Percentiles rank a stretch among this genome's conserved stretches.
These are phyloP conservation scores for Heliconius nattereri DNA, from an alignment of 1,140 invertebrate species.

Conservation along the genomic window DNA sequence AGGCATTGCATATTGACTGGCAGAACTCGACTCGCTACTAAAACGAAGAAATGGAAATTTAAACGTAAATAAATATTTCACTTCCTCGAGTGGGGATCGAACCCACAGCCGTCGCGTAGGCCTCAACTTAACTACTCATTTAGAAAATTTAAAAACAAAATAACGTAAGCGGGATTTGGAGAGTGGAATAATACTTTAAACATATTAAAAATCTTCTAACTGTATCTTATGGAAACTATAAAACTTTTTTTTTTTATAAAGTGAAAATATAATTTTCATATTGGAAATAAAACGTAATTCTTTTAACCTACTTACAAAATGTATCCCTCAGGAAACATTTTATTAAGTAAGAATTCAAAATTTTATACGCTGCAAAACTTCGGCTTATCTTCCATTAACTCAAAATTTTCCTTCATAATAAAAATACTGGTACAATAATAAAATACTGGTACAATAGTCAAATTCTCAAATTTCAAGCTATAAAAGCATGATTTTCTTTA, in stretches of 20 bases:
- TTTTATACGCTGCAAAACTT: conserved; percentile 5
- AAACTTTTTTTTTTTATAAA: neutral
- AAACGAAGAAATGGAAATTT: too few species aligned
- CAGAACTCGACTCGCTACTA: too few species aligned
- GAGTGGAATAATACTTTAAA: too few species aligned
- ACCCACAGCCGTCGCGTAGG: too few species aligned
- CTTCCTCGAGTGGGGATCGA: too few species aligned
- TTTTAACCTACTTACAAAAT: neutral
- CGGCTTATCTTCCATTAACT: neutral
- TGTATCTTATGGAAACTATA: neutral
- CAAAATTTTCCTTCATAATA: conserved; percentile 9
- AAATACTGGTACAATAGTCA: neutral
- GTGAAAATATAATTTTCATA: neutral
- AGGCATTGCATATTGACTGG: too few species aligned
- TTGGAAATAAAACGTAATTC: neutral
- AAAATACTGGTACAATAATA: neutral
- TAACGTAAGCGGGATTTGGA: too few species aligned
- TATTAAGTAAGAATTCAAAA: neutral
- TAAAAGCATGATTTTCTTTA: neutral
- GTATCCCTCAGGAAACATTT: neutral
- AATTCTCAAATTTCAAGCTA: neutral
- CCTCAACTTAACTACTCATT: too few species aligned
- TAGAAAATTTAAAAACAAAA: too few species aligned
- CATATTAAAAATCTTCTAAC: too few species aligned
- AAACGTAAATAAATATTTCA: too few species aligned